Percentiles rank a stretch among this genome's conserved stretches.
These are phyloP conservation scores for Tapirus indicus DNA, from an alignment of 2,797 vertebrate species.

Conservation along the genomic window DNA sequence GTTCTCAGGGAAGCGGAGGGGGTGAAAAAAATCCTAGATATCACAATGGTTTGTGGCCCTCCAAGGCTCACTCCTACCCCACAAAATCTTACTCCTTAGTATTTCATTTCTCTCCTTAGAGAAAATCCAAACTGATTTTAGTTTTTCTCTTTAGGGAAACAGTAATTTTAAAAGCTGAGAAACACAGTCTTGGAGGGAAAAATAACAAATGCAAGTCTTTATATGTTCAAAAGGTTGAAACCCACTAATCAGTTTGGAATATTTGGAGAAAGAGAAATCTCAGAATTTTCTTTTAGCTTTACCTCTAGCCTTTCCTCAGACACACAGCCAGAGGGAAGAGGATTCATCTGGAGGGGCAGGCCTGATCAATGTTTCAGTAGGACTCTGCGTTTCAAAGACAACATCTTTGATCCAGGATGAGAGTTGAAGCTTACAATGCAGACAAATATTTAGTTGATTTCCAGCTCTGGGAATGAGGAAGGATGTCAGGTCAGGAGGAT, in stretches of 20 bases:
- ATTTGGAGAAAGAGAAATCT: background rate
- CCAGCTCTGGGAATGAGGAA: background rate
- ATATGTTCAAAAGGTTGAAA: background rate
- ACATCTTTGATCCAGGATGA: background rate
- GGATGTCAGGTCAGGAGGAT: background rate
- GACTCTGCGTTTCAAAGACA: background rate
- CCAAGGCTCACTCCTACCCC: background rate
- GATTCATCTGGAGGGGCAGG: background rate
- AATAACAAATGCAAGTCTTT: background rate
- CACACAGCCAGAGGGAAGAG: too few relatives aligned
- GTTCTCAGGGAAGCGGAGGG: fast-evolving
- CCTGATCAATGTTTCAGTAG: fast-evolving
- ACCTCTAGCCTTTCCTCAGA: fast-evolving
- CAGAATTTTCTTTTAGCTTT: background rate
- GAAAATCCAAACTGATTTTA: background rate
- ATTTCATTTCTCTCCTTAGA: background rate
- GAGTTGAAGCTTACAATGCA: background rate
- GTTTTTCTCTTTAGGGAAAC: background rate
- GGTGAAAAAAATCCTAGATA: background rate
- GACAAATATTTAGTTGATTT: background rate
- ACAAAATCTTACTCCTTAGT: background rate
- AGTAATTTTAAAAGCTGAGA: background rate
- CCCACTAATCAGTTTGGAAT: background rate
- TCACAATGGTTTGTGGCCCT: background rate
- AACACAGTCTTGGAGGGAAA: background rate